Conservation (phyloP, 2,888 invertebrate genomes). For the Hesperia comma region DNA sequence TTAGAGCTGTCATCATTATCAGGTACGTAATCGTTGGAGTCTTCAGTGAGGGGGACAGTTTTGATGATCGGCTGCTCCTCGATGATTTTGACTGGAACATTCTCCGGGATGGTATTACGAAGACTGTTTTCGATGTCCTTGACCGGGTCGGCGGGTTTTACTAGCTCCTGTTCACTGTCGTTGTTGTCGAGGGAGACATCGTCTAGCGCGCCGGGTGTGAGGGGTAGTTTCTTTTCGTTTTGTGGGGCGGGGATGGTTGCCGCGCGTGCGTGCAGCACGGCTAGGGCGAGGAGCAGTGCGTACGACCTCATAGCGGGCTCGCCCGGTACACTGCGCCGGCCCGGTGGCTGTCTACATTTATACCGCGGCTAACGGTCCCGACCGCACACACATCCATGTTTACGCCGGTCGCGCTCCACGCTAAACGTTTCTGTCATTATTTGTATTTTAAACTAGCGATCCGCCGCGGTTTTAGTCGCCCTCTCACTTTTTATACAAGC, state of each 20-base stretch:
- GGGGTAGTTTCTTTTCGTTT: constrained; percentile 50
- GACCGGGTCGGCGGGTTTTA: constrained; percentile 54
- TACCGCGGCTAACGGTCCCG: constrained; percentile 73
- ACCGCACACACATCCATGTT: constrained; percentile 55
- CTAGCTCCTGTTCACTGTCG: constrained; percentile 54
- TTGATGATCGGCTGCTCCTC: constrained; percentile 56
- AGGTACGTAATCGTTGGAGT: constrained; percentile 50
- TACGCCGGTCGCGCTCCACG: constrained; percentile 58
- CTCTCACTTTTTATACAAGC: constrained; percentile 37
- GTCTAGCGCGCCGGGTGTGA: constrained; percentile 49
- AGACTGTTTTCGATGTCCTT: constrained; percentile 62
- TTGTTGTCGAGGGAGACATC: constrained; percentile 51
- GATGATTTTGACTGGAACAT: constrained; percentile 67
- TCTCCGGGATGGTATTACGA: constrained; percentile 46
- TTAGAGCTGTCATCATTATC: constrained; percentile 47
- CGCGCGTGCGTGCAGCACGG: constrained; percentile 62
- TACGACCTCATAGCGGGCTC: constrained; percentile 68
- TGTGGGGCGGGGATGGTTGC: constrained; percentile 58
- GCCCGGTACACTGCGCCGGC: constrained; percentile 59
- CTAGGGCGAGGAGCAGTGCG: constrained; percentile 63
- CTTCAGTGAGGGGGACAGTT: constrained; percentile 46
- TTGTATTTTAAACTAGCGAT: constrained; percentile 63
- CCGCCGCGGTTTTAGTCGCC: constrained; percentile 41
- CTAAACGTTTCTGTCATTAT: constrained; percentile 74
- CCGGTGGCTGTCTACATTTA: constrained; percentile 63